These are phyloP conservation scores for Rhegmatorhina hoffmannsi DNA, from an alignment of 2,113 vertebrate species.

Conservation along the genomic window DNA sequence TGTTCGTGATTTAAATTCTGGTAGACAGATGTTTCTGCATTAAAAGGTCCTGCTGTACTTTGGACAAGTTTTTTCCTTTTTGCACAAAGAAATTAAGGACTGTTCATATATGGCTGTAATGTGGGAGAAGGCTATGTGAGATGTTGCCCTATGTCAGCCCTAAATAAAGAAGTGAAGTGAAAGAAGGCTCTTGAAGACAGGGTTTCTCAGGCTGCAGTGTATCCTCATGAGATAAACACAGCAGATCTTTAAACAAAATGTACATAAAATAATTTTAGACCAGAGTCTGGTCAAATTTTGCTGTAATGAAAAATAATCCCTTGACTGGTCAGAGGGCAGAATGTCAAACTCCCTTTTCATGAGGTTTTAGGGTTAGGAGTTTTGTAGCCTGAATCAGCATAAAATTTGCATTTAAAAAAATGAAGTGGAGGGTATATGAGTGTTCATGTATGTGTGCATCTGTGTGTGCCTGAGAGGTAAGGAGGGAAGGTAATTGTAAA, in stretches of 20 bases:
- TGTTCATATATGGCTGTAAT: not conserved
- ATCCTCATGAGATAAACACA: not conserved
- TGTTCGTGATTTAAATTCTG: conserved; percentile 40
- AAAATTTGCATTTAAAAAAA: not conserved
- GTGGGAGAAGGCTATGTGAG: not conserved
- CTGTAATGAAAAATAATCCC: not conserved
- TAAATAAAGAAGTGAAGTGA: not conserved
- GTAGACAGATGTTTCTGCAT: conserved; percentile 19
- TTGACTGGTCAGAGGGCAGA: not conserved
- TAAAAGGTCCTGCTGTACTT: not conserved
- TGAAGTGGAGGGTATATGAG: fast-evolving
- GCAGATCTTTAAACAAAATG: not conserved
- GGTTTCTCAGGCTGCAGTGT: not conserved
- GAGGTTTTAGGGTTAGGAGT: not conserved
- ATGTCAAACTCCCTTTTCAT: not conserved
- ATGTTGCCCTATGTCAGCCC: fast-evolving
- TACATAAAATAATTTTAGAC: not conserved
- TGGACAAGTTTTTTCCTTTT: not conserved
- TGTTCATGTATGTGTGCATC: not conserved
- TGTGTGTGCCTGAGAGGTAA: not conserved
- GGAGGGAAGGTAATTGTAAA: not conserved
- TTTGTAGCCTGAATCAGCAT: not conserved
- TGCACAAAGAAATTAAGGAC: not conserved
- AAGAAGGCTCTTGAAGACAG: not conserved
- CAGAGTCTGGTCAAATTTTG: not conserved